These are phyloP conservation scores for Lepus europaeus DNA, from an alignment of 2,113 vertebrate genomes.

Conservation along the genomic window DNA sequence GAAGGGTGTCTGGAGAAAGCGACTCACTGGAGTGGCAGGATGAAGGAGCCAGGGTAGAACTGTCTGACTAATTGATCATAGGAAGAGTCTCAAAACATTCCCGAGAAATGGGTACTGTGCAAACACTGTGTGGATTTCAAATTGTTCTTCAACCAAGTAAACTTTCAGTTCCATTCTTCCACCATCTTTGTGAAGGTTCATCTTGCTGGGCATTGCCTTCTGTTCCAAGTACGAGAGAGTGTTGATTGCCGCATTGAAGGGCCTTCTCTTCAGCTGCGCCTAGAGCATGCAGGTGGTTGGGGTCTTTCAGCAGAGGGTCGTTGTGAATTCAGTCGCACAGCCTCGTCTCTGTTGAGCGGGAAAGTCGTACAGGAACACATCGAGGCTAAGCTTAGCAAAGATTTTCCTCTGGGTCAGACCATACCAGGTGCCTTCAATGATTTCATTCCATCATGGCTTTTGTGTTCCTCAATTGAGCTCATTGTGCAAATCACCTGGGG, in stretches of 20 bases:
- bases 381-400: not conserved
- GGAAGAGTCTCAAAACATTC: no score
- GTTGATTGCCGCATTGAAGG: not conserved
- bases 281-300: not conserved
- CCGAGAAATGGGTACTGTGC: no score
- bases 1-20: not conserved
- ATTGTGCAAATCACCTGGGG: conserved; percentile 38
- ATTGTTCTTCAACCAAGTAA: no score
- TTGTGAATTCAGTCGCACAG: not conserved
- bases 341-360: not conserved
- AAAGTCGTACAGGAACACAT: not conserved
- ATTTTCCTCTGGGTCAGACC: conserved; percentile 26
- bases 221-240: not conserved
- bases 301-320: not conserved
- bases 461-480: conserved; percentile 29
- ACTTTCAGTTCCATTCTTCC: no score
- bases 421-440: not conserved
- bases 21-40: not conserved
- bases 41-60: not conserved
- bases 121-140: no score
- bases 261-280: not conserved
- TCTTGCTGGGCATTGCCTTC: not conserved
- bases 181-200: no score
- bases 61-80: not conserved
- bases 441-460: not conserved